These are phyloP conservation scores for Leptinotarsa peninsularis DNA, from an alignment of 2,888 invertebrate species.

Conservation along the genomic window DNA sequence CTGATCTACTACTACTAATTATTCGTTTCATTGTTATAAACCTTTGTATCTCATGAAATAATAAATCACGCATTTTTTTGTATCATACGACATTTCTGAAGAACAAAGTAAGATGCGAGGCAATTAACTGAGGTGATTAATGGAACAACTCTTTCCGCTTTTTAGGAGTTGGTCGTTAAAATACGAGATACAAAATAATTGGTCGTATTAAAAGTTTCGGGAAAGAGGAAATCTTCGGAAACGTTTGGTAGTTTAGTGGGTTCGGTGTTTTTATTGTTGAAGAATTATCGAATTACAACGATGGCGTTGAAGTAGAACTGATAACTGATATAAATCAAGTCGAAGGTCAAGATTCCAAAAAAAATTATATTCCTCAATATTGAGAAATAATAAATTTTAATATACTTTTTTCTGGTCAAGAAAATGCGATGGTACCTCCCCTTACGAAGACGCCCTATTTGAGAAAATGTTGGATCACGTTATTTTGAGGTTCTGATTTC, in stretches of 20 bases:
- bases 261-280: neutral
- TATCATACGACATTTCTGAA: slow-evolving; percentile 1
- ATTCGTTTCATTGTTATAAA: slow-evolving; percentile 4
- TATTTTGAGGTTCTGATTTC: too few relatives aligned
- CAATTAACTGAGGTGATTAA: slow-evolving; percentile 30
- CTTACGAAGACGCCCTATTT: too few relatives aligned
- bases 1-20: slow-evolving; percentile 1
- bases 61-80: slow-evolving; percentile 15
- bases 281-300: neutral
- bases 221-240: slow-evolving; percentile 6
- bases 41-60: slow-evolving; percentile 2
- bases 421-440: too few relatives aligned
- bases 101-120: slow-evolving; percentile 21
- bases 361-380: too few relatives aligned
- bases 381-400: too few relatives aligned
- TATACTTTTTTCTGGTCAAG: too few relatives aligned
- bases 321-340: too few relatives aligned
- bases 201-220: neutral
- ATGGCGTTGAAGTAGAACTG: too few relatives aligned
- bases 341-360: too few relatives aligned
- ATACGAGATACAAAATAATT: slow-evolving; percentile 4
- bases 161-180: slow-evolving; percentile 10
- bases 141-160: slow-evolving; percentile 24
- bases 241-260: neutral
- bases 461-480: too few relatives aligned